Conservation (phyloP, 2,888 invertebrate genomes). For the Hypomecis atomaria region DNA sequence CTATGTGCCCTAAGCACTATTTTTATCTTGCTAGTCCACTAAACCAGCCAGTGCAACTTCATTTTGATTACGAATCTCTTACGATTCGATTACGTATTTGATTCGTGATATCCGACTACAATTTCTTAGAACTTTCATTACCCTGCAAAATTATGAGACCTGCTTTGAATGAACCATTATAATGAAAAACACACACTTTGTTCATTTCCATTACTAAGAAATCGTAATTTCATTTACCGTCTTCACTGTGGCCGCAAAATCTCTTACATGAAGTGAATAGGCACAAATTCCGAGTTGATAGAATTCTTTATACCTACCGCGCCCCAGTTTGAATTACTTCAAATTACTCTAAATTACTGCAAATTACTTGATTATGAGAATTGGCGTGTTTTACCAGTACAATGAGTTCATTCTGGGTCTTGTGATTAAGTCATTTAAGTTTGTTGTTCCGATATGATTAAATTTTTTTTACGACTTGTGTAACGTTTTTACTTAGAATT, state of each 20-base stretch:
- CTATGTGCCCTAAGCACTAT: no score
- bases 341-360: constrained; percentile 41
- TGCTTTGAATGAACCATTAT: no score
- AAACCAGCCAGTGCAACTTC: no score
- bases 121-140: no score
- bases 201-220: neutral
- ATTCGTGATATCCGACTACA: no score
- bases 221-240: constrained; percentile 35
- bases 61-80: no score
- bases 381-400: constrained; percentile 27
- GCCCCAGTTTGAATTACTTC: constrained; percentile 61
- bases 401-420: constrained; percentile 17
- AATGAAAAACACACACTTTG: neutral
- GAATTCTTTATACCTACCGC: constrained; percentile 71
- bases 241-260: constrained; percentile 42
- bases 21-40: no score
- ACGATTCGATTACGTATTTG: no score
- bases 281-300: constrained; percentile 71
- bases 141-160: no score
- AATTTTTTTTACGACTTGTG: no score
- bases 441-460: no score
- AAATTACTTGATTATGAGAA: constrained; percentile 41
- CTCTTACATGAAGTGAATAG: constrained; percentile 60
- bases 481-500: no score
- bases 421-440: neutral